These are phyloP conservation scores for Pseudorhombus dupliciocellatus DNA, from an alignment of 2,113 vertebrate species.

Conservation along the genomic window DNA sequence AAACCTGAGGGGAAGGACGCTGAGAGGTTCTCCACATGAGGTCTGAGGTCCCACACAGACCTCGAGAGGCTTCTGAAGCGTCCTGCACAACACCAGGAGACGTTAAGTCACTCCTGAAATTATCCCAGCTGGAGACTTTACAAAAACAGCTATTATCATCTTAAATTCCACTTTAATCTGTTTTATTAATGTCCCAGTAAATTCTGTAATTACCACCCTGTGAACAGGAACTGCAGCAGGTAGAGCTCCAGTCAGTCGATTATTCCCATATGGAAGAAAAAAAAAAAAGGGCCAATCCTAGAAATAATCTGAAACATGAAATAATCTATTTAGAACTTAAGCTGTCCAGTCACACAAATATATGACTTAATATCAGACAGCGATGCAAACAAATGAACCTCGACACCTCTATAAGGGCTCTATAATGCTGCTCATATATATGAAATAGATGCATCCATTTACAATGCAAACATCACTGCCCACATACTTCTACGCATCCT, in stretches of 20 bases:
- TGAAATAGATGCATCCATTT: too few species aligned
- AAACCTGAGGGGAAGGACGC: background rate
- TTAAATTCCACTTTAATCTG: constrained; percentile 2
- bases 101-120: constrained; percentile 11
- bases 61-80: constrained; percentile 3
- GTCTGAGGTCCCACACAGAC: background rate
- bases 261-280: background rate
- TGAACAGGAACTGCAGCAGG: background rate
- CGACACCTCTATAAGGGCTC: too few species aligned
- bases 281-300: too few species aligned
- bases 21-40: constrained; percentile 9
- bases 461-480: too few species aligned
- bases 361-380: too few species aligned
- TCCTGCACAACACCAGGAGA: constrained; percentile 7
- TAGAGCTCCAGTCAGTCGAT: background rate
- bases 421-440: too few species aligned
- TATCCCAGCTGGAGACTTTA: constrained; percentile 25
- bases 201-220: background rate
- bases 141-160: constrained; percentile 17
- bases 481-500: too few species aligned
- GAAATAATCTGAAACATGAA: too few species aligned
- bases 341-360: too few species aligned
- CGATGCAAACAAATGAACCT: background rate
- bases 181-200: background rate
- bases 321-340: too few species aligned